Percentiles rank a stretch among this genome's conserved stretches.
Conservation (phyloP, 2,113 vertebrate genomes). For the Actenoides hombroni region DNA sequence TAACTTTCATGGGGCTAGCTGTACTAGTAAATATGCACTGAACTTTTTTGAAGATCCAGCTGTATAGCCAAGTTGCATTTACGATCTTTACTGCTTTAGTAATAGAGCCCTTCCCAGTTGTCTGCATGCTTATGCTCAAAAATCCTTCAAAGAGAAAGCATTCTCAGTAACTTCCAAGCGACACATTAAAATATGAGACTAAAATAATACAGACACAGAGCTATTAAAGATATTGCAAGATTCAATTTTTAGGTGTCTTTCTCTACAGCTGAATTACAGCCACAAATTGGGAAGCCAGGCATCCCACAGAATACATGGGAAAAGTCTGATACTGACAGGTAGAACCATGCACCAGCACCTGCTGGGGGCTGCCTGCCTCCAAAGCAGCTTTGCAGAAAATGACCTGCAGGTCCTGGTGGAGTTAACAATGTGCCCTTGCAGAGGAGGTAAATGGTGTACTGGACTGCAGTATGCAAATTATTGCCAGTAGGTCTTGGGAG, state of each 20-base stretch:
- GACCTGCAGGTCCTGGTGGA: not conserved
- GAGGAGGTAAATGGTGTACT: too few relatives aligned
- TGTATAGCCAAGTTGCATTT: not conserved
- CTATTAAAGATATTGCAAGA: not conserved
- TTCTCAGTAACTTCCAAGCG: not conserved
- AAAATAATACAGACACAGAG: not conserved
- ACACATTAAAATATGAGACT: not conserved
- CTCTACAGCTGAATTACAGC: not conserved
- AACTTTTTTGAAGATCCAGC: not conserved
- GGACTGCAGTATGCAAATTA: not conserved
- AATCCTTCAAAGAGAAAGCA: not conserved
- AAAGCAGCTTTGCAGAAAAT: not conserved
- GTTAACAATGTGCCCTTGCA: rapidly evolving
- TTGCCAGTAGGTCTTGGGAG: rapidly evolving
- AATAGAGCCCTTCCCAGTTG: not conserved
- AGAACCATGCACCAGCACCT: not conserved
- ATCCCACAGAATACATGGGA: rapidly evolving
- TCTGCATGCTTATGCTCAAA: not conserved
- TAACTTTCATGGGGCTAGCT: not conserved
- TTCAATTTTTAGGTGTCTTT: not conserved
- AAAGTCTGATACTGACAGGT: not conserved
- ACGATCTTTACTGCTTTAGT: not conserved
- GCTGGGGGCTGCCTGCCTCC: not conserved
- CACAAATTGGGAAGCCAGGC: not conserved
- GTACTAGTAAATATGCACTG: not conserved